Evolutionary conservation across 2,113 vertebrate genomes (phyloP).

Genomic region (Psephotus haematonotus): DNA sequence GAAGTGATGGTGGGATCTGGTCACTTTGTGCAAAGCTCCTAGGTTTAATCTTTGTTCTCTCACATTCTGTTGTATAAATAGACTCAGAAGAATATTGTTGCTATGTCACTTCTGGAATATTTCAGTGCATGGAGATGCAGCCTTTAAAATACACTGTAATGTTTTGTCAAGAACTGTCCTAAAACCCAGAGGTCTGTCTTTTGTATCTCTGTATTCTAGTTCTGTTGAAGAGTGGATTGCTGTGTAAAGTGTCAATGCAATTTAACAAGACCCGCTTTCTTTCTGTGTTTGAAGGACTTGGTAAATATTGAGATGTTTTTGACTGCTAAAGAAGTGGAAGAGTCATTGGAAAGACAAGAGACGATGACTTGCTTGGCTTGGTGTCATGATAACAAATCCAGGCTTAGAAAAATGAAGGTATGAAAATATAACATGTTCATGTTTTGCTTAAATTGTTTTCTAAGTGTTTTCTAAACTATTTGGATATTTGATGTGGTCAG

Average conservation of each 20-base stretch:
- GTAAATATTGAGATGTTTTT: constrained; percentile 99
- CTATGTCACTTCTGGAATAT: not conserved
- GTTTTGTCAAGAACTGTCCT: not conserved
- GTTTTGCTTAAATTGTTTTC: not conserved
- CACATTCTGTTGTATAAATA: not conserved
- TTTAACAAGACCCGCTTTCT: not conserved
- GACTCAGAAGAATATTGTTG: not conserved
- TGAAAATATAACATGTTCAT: not conserved
- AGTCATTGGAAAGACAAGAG: constrained; percentile 96
- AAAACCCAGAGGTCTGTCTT: not conserved
- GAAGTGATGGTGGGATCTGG: not conserved
- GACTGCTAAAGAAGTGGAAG: constrained; percentile 98
- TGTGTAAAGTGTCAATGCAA: not conserved
- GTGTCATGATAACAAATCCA: constrained; percentile 99
- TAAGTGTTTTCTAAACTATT: not conserved
- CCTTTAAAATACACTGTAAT: not conserved
- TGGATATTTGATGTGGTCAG: not conserved
- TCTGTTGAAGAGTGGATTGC: not conserved
- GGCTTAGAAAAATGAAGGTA: constrained; percentile 99
- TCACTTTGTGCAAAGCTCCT: not conserved
- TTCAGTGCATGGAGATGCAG: not conserved
- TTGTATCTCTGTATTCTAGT: not conserved
- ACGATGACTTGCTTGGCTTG: constrained; percentile 96
- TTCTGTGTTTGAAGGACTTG: constrained; percentile 81
- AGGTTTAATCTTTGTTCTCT: not conserved